Base-by-base conservation (phyloP, 2,888 invertebrate genomes). In the Encarsia formosa region DNA sequence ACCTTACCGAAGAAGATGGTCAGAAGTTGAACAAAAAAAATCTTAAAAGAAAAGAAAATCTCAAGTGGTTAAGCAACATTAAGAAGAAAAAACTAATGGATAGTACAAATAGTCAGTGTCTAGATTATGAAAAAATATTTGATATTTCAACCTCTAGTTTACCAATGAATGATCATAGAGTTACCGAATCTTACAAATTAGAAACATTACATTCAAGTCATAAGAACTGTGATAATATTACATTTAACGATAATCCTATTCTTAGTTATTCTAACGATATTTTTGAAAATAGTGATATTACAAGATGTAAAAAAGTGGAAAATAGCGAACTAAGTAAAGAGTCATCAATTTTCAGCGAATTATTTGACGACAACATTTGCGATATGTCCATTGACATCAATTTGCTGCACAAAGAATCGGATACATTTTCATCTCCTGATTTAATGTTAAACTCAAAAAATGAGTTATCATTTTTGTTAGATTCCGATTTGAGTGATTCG, bases 1-100 rank as follows among this genome's bases (percentile, higher is more conserved):
- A 69, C 58, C 59, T 69, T 46, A 65, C 66, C 18, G 50, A 59
- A 23, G 60, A 62, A 18, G 50, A 62, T 22, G 61, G 61, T 18
- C 35, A 54, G 16, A 49, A 23, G 26, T 34, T 38, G 2, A 43
- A 35, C 11, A 4, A 31, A 51, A 62, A 35, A 58, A 58, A 35
- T 55, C 47, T 20, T 59, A 51, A 37, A 47, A 50, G 18, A 56
- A 59, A 31, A 60, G 38, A 35, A 59, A 60, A 47, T 58, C 22
- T 64, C 20, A 52, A 59, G 18, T 65, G 60, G 64, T 50, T 63
- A 44, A 60, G 55, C 48, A 47, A 56, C 15, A 49, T 58, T 13
- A 59, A 58, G 31, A 62, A 59, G 39, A 59, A 52, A n/a, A 43
- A 39, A 5, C 8, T 18, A 24, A 19, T 19, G 44, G 45, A 64